These are phyloP conservation scores for Blera fallax DNA, from an alignment of 2,888 invertebrate species.

Conservation along the genomic window DNA sequence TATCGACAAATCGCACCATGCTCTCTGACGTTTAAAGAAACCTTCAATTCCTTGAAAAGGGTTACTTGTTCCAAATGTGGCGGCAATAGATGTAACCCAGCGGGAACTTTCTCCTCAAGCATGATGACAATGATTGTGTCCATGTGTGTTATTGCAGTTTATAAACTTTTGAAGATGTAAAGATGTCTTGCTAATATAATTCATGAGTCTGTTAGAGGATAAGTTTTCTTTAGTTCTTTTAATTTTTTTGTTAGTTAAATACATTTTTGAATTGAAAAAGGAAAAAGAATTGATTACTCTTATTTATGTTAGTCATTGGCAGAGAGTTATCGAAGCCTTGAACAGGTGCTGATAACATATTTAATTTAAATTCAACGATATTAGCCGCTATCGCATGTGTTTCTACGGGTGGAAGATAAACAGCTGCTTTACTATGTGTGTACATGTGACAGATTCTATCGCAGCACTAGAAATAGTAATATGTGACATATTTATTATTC, in stretches of 20 bases:
- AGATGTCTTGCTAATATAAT: not conserved
- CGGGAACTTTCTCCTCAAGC: constrained; percentile 76
- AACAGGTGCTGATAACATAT: not conserved
- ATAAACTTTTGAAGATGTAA: constrained; percentile 41
- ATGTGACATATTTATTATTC: not conserved
- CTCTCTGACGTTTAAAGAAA: not conserved
- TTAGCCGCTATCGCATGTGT: not conserved
- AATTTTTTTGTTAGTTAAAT: not conserved
- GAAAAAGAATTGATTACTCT: not conserved
- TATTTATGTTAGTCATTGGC: not conserved
- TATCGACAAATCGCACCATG: not conserved
- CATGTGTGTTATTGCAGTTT: not conserved
- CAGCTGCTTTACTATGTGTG: not conserved
- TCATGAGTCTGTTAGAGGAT: not conserved
- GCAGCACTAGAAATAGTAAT: not conserved
- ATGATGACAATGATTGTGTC: constrained; percentile 60
- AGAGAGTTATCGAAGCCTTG: not conserved
- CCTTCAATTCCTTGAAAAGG: not conserved
- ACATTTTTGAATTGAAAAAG: not conserved
- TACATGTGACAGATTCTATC: constrained; percentile 2
- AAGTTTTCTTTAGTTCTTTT: not conserved
- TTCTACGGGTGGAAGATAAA: not conserved
- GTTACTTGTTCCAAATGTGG: constrained; percentile 71
- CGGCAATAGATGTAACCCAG: constrained; percentile 75
- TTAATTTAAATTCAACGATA: constrained; percentile 3